Base-by-base conservation (phyloP, 2,113 vertebrate species). In the Boulengeromyrus knoepffleri region DNA sequence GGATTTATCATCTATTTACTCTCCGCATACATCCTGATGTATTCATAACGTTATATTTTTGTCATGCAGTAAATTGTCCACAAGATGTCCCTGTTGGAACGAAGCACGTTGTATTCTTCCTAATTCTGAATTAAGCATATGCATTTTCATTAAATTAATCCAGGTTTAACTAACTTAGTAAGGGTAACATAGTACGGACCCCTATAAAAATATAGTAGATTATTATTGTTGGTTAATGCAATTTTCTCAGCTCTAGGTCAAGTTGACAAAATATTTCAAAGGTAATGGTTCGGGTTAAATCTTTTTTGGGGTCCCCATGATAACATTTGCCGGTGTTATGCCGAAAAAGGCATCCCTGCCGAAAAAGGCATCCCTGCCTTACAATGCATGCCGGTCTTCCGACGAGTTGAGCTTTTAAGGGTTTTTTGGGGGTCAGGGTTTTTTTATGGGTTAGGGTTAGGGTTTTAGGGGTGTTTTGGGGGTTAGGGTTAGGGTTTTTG, bases 31-130 rank as follows among this genome's bases (percentile, higher is more conserved):
- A 15, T 15, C 36, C 74, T 2, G 36, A 80, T 42, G 36, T 42
- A 42, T 80, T 70, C 21, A 85, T 85, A 46, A 85, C 42, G 45
- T 85, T 46, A 24, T 7, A 10, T n/a, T 85, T 21, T 85, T 85
- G 19, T 85, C 0, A 24, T 47, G 1, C 21, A 47, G 5, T 21
- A 47, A n/a, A 24, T 85, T 85, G 58, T 49, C 62, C 62, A 74
- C 62, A 47, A 89, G 89, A 19, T 85, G 80, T 62, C 77, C 45
- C 36, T 85, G 77, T 85, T 85, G 89, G 42, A 85, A 85, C 58
- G 62, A 77, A 89, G 49, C 49, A 87, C 9, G 8, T 45, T 47
- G 21, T 85, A 24, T 85, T 85, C 83, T n/a, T 85, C 83, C 45
- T 85, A 85, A 45, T 47, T 12, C 45, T 42, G 39, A 83, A 85